A percentile compares a stretch with the other conserved stretches of the same genome.
phyloP scores from a whole-genome alignment of 2,797 vertebrate species.

The Gephyroberyx darwinii region DNA sequence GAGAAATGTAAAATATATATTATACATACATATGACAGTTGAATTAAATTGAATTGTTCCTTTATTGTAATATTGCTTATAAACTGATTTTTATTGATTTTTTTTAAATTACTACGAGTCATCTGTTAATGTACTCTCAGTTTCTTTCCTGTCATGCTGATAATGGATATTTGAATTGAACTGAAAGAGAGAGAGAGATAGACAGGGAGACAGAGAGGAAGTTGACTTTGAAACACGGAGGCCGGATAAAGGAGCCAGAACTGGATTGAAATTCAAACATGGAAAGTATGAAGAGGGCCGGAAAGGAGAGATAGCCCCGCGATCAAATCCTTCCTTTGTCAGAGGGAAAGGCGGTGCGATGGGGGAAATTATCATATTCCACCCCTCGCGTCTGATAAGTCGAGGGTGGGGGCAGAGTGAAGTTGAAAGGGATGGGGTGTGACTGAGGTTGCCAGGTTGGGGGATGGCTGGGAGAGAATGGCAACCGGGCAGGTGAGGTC shows the following conservation, averaged over 20 bases:
- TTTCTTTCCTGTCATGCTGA: constrained; percentile 3
- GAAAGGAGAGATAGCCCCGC: constrained; percentile 48
- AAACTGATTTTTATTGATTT: no score
- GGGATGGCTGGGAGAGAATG: neutral
- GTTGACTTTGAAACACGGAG: constrained; percentile 35
- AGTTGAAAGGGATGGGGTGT: constrained; percentile 5
- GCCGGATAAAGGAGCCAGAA: constrained; percentile 28
- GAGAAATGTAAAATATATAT: no score
- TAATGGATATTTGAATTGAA: constrained; percentile 29
- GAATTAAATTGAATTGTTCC: no score
- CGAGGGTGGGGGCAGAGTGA: constrained; percentile 12
- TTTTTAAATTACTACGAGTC: no score
- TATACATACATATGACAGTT: no score
- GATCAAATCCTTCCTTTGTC: constrained; percentile 63
- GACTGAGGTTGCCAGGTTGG: constrained; percentile 9
- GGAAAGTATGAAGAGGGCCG: constrained; percentile 47
- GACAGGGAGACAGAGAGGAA: constrained; percentile 38
- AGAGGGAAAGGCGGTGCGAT: constrained; percentile 17
- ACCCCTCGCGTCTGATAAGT: constrained; percentile 32
- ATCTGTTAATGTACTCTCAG: neutral
- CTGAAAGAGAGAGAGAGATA: constrained; percentile 20
- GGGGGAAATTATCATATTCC: constrained; percentile 44
- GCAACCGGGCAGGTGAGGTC: constrained; percentile 1
- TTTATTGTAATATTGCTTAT: no score
- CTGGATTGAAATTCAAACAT: constrained; percentile 54